Percentiles rank a stretch among this genome's conserved stretches.
Evolutionary conservation across 92 coral and sea anemone species (phyloP).

Genomic region (Bergia puertoricense): DNA sequence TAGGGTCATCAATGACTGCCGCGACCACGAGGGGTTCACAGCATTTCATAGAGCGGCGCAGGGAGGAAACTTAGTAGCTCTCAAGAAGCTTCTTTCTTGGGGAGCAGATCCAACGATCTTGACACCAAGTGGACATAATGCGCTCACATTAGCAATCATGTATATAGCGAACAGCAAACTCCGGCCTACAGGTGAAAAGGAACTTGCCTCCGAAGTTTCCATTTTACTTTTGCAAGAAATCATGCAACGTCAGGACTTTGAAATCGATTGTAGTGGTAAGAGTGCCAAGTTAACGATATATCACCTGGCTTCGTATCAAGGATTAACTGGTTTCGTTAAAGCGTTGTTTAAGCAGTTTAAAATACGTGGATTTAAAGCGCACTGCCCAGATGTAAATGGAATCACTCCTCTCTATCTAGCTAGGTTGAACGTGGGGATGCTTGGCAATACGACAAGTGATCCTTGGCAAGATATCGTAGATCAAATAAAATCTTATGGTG

Average conservation of each 20-base stretch:
- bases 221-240: background rate
- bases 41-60: conserved; percentile 77
- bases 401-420: background rate
- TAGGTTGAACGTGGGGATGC: background rate
- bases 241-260: background rate
- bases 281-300: background rate
- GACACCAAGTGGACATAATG: conserved; percentile 45
- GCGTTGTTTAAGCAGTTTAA: background rate
- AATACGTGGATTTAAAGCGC: background rate
- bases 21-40: conserved; percentile 70
- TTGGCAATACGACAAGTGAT: background rate
- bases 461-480: background rate
- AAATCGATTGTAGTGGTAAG: background rate
- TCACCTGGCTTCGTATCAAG: background rate
- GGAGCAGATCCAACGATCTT: conserved; percentile 47
- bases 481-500: background rate
- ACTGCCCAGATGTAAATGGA: background rate
- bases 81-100: conserved; percentile 48
- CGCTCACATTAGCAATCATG: background rate
- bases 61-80: conserved; percentile 64
- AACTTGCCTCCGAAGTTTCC: background rate
- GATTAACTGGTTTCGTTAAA: background rate
- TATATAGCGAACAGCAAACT: background rate
- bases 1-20: conserved; percentile 56
- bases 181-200: background rate